These are phyloP conservation scores for Phyllostomus hastatus DNA, from an alignment of 2,113 vertebrate genomes.

Conservation along the genomic window DNA sequence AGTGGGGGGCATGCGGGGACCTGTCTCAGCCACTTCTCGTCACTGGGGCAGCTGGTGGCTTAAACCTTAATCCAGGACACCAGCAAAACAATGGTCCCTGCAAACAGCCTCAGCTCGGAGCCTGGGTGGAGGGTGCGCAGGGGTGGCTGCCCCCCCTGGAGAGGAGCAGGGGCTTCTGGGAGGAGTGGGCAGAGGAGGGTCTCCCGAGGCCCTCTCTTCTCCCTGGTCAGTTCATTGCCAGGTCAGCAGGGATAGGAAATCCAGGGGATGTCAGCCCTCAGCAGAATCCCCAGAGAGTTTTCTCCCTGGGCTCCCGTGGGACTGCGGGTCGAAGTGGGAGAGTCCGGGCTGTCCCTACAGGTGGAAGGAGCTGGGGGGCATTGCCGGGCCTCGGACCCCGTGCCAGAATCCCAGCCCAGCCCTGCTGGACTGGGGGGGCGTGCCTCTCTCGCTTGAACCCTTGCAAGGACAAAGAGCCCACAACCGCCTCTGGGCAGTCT, in stretches of 20 bases:
- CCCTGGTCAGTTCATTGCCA: background rate
- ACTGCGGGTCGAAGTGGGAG: background rate
- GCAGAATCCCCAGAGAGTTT: slow-evolving; percentile 21
- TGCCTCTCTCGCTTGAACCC: background rate
- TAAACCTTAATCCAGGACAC: slow-evolving; percentile 75
- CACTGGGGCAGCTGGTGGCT: slow-evolving; percentile 75
- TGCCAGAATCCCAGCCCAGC: background rate
- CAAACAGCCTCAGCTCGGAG: slow-evolving; percentile 34
- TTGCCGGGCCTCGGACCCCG: background rate
- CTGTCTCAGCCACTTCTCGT: slow-evolving; percentile 71
- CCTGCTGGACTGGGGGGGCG: background rate
- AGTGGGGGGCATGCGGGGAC: slow-evolving; percentile 60
- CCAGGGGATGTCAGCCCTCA: slow-evolving; percentile 22
- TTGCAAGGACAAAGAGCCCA: background rate
- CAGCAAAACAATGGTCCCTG: slow-evolving; percentile 60
- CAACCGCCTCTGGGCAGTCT: background rate
- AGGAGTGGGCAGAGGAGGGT: background rate
- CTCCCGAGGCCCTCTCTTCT: background rate
- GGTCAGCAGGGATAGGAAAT: slow-evolving; percentile 39
- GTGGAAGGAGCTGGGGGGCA: background rate
- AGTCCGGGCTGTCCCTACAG: background rate
- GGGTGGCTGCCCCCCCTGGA: background rate
- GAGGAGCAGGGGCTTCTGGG: background rate
- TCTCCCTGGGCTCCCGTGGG: background rate
- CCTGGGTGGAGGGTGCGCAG: background rate